Base-by-base conservation (phyloP, 1,140 invertebrate species). In the Nasonia giraulti region DNA sequence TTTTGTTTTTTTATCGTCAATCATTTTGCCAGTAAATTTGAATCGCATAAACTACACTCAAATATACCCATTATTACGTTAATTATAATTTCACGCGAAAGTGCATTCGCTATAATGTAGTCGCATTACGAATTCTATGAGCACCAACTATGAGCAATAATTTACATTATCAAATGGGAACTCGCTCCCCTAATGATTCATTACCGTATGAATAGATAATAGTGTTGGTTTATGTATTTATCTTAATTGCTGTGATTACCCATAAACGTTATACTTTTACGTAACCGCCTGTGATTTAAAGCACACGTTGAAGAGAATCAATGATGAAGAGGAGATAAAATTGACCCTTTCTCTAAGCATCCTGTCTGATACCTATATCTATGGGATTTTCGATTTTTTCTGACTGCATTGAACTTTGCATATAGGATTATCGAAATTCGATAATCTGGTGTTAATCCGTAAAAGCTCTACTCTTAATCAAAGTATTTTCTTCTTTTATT, bases 401-500 rank as follows among this genome's bases (percentile, higher is more conserved):
- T 20, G 75, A 77, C 44, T 50, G 1, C 27, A 0, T 23, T 47
- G 27, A 50, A 50, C 75, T 47, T 77, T 77, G 23, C 75, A 50
- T 77, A 77, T 77, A 77, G 44, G 75, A 77, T 77, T 77, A 77
- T 77, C 44, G 23, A 50, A 77, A 23, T 50, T 77, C 75, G 44
- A 77, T 77, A 77, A 77, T 50, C 75, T 37, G n/a, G 44, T 77
- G 75, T 77, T 77, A 77, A 77, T 77, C 44, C 75, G 44, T 20
- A 27, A 50, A 50, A 77, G 75, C 75, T 77, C 75, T 55, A 55
- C 75, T 50, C 75, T 77, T 77, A 77, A 77, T 77, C 75, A 77
- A 77, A 77, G 44, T 23, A 23, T 77, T 77, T 55, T 62, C 55
- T 62, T 62, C 55, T 62, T 62, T 50, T 50, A 6, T 50, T 44